Evolutionary conservation across 2,888 invertebrate genomes (phyloP).

Genomic region (Acholoe squamosa): DNA sequence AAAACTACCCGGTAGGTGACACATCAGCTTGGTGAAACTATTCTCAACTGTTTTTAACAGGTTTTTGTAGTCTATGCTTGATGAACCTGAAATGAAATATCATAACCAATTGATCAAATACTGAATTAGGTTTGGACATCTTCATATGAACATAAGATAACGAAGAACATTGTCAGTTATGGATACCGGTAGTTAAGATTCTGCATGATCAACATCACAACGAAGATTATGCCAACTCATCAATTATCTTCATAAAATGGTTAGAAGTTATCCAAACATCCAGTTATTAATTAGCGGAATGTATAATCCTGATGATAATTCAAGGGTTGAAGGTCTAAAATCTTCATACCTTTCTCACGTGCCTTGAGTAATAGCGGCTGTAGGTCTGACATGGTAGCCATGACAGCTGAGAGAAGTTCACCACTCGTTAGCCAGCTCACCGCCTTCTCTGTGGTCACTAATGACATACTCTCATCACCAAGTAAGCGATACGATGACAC

Average conservation of each 20-base stretch:
- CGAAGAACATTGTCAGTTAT: too few relatives aligned
- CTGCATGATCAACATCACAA: too few relatives aligned
- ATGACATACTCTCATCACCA: conserved; percentile 65
- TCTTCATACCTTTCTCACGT: conserved; percentile 28
- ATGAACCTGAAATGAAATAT: not conserved
- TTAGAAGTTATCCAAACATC: too few relatives aligned
- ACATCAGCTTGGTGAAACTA: conserved; percentile 76
- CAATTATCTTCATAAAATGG: too few relatives aligned
- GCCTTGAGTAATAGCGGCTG: conserved; percentile 31
- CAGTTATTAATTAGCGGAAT: too few relatives aligned
- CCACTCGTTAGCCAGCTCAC: conserved; percentile 77
- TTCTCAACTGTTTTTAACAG: conserved; percentile 76
- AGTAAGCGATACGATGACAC: not conserved
- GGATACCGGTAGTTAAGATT: too few relatives aligned
- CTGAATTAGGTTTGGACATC: too few relatives aligned
- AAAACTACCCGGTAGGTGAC: conserved; percentile 63
- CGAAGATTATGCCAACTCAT: too few relatives aligned
- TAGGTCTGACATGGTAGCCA: conserved; percentile 75
- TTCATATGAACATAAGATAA: too few relatives aligned
- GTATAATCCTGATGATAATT: too few relatives aligned
- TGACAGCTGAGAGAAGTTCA: conserved; percentile 75
- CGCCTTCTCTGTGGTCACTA: conserved; percentile 64
- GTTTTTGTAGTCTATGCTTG: conserved; percentile 61
- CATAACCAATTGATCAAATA: too few relatives aligned
- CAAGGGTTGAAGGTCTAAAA: too few relatives aligned